Base-by-base conservation (phyloP, 2,113 vertebrate species). In the Gasterosteus nipponicus region DNA sequence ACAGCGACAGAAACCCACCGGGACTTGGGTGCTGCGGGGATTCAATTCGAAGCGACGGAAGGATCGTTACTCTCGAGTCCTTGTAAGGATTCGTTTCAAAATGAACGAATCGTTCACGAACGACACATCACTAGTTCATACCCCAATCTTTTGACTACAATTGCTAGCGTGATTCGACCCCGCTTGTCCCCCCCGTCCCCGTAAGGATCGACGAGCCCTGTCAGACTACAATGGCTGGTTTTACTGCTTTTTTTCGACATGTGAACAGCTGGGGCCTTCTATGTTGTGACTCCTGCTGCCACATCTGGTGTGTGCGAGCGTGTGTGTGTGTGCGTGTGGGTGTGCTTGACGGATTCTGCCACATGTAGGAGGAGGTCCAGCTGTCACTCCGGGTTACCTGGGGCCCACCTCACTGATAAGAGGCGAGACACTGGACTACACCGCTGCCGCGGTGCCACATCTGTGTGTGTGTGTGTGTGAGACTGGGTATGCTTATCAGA, bases 331-430 rank as follows among this genome's bases (percentile, higher is more conserved):
- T 26, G 41, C 26, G 84, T 58, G 79, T 53, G 46, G 58, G 46
- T 41, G 47, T 26, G 65, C 60, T 71, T 77, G 77, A 82, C 29
- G 57, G 77, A 60, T 71, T 56, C 73, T 63, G 81, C 84, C 89
- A 86, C 89, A 91, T 91, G 89, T 90, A 86, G 87, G 73, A 74
- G 75, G 80, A 70, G 22, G 80, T 73, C 60, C 79, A 87, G 90
- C 81, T 93, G 90, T 93, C 92, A 89, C 80, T 84, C 73, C 15
- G 18, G 83, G 72, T 92, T 92, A 92, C 92, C 89, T 87, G 87
- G 57, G 69, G 89, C 77, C 69, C 89, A 84, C 85, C 89, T 85
- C 89, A 87, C 68, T 19, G 82, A 62, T 49, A 26, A 26, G 66
- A 76, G 80, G 78, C 54, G 67, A 77, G 79, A 86, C 64, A 22